phyloP scores from a whole-genome alignment of 2,888 invertebrate genomes.

The Erebia epiphron region DNA sequence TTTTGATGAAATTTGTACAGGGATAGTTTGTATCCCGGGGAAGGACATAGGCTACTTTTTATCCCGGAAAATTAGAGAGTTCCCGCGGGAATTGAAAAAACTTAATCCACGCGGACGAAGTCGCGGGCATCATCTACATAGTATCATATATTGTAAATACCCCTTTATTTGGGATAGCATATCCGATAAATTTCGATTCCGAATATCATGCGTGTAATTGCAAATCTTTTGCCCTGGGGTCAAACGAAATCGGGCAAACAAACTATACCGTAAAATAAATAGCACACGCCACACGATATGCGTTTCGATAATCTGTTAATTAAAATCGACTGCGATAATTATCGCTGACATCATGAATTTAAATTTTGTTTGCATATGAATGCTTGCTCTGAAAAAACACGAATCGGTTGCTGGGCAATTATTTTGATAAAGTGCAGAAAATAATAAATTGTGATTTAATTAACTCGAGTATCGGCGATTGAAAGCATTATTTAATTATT shows the following conservation, averaged over 20 bases:
- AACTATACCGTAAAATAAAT: slow-evolving; percentile 37
- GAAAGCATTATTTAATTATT: slow-evolving; percentile 4
- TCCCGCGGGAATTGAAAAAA: no score
- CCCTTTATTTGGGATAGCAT: not conserved
- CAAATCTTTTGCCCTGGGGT: slow-evolving; percentile 3
- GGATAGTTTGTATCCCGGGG: no score
- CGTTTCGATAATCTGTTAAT: slow-evolving; percentile 49
- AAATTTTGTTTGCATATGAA: slow-evolving; percentile 52
- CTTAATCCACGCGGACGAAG: no score
- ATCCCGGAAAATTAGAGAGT: no score
- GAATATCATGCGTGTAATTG: slow-evolving; percentile 5
- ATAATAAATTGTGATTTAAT: slow-evolving; percentile 14
- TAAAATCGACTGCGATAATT: slow-evolving; percentile 49
- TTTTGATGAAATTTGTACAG: no score
- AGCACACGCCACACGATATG: slow-evolving; percentile 35
- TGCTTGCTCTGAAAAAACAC: slow-evolving; percentile 42
- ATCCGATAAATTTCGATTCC: not conserved
- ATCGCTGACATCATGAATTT: slow-evolving; percentile 52
- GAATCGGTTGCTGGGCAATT: slow-evolving; percentile 33
- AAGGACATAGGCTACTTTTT: no score
- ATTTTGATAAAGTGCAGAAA: slow-evolving; percentile 33
- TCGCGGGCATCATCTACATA: no score
- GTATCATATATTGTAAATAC: not conserved
- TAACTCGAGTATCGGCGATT: slow-evolving; percentile 4
- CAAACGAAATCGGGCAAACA: slow-evolving; percentile 23